phyloP scores from a whole-genome alignment of 2,888 invertebrate species.

The Cantharis flavilabris region DNA sequence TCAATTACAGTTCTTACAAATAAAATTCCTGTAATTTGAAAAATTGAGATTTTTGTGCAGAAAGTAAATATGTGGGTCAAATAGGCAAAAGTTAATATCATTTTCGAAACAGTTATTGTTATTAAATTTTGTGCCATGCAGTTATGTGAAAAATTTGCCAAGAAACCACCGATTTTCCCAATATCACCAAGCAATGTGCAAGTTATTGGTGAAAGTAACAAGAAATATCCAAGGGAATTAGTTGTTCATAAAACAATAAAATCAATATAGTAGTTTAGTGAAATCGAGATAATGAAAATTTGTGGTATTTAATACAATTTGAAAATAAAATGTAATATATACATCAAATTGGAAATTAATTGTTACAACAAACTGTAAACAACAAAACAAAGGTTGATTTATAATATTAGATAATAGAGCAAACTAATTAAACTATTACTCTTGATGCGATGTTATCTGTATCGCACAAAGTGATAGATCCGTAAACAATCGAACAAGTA shows the following conservation, averaged over 20 bases:
- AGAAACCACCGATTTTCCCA: neutral
- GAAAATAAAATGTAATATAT: too few relatives aligned
- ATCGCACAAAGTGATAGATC: neutral
- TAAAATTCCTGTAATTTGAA: neutral
- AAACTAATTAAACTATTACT: neutral
- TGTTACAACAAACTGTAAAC: neutral
- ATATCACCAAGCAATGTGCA: neutral
- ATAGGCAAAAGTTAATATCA: neutral
- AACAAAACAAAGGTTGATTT: neutral
- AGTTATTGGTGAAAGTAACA: neutral
- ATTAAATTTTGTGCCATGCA: too few relatives aligned
- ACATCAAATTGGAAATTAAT: neutral
- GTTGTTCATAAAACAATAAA: too few relatives aligned
- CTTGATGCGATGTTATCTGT: neutral
- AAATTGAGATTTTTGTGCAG: neutral
- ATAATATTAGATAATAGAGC: neutral
- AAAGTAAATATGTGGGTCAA: neutral
- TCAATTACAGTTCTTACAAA: neutral
- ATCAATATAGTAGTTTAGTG: neutral
- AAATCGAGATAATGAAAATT: neutral
- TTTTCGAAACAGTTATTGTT: neutral
- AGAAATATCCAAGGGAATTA: too few relatives aligned
- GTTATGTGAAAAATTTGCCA: neutral
- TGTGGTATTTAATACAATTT: neutral
- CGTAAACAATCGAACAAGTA: neutral